Evolutionary conservation across 2,797 vertebrate genomes (phyloP).

Genomic region (Enteromius mattozi): DNA sequence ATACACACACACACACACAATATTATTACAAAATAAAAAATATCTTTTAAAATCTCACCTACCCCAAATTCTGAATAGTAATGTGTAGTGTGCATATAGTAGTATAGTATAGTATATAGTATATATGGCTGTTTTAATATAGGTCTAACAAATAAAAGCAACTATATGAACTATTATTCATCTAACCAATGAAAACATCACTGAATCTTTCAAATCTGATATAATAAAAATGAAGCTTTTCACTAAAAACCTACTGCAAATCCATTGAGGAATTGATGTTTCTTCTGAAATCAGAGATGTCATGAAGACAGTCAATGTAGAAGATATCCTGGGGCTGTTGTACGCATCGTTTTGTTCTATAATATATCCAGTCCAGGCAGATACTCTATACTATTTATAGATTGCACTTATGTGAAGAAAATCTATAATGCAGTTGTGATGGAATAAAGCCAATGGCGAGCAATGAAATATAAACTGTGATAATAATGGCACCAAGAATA

Average conservation of each 20-base stretch:
- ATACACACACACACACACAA: too few species aligned
- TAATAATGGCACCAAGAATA: constrained; percentile 26
- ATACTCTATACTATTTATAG: constrained; percentile 61
- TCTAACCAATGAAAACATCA: neutral
- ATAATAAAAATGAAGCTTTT: constrained; percentile 32
- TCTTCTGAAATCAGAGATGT: constrained; percentile 44
- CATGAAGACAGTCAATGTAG: constrained; percentile 54
- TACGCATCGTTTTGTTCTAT: constrained; percentile 50
- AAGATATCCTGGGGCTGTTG: constrained; percentile 46
- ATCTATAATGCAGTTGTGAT: constrained; percentile 56
- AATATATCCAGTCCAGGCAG: constrained; percentile 52
- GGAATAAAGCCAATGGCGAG: constrained; percentile 60
- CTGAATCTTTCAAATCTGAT: constrained; percentile 33
- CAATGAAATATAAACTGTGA: constrained; percentile 53
- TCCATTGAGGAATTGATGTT: constrained; percentile 46
- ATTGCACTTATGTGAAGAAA: constrained; percentile 60
- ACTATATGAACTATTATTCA: neutral
- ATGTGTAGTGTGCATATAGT: neutral
- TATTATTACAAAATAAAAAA: neutral
- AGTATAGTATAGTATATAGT: too few species aligned
- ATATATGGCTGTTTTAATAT: neutral
- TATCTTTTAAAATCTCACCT: neutral
- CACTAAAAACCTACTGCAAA: constrained; percentile 38
- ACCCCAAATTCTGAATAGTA: neutral
- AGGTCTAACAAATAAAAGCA: neutral